phyloP scores from a whole-genome alignment of 2,888 invertebrate species.

The Tinea semifulvella region DNA sequence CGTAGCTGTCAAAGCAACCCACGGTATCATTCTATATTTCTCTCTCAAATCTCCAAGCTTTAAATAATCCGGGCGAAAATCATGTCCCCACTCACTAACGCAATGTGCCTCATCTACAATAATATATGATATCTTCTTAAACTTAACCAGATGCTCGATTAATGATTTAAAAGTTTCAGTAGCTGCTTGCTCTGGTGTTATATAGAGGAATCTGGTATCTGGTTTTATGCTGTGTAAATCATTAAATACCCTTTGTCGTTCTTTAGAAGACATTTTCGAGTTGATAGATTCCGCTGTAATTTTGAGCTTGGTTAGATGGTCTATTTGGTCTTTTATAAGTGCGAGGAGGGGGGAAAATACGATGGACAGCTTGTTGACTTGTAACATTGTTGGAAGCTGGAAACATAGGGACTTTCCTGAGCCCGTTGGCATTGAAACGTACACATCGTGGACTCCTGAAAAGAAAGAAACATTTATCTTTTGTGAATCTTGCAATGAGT shows the following conservation, averaged over 20 bases:
- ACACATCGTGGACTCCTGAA: conserved; percentile 87
- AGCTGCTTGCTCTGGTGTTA: conserved; percentile 96
- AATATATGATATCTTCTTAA: conserved; percentile 85
- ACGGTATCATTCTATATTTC: conserved; percentile 74
- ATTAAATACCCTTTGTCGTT: conserved; percentile 78
- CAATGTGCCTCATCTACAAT: conserved; percentile 98
- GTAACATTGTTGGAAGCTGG: conserved; percentile 91
- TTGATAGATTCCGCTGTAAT: conserved; percentile 91
- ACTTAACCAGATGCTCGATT: conserved; percentile 73
- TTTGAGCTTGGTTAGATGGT: conserved; percentile 79
- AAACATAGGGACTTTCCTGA: conserved; percentile 98
- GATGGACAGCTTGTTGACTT: conserved; percentile 82
- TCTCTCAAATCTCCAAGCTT: conserved; percentile 75
- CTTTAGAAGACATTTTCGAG: conserved; percentile 84
- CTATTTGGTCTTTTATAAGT: conserved; percentile 96
- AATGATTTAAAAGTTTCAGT: conserved; percentile 78
- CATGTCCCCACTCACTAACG: conserved; percentile 99
- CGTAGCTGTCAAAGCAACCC: conserved; percentile 96
- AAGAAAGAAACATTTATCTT: conserved; percentile 23
- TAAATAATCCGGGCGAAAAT: conserved; percentile 94
- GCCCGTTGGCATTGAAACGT: conserved; percentile 98
- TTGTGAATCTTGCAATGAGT: no score
- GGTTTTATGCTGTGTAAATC: conserved; percentile 81
- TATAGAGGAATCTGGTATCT: conserved; percentile 85
- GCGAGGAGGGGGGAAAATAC: conserved; percentile 97